These are phyloP conservation scores for Thaleichthys pacificus DNA, from an alignment of 2,797 vertebrate species.

Conservation along the genomic window DNA sequence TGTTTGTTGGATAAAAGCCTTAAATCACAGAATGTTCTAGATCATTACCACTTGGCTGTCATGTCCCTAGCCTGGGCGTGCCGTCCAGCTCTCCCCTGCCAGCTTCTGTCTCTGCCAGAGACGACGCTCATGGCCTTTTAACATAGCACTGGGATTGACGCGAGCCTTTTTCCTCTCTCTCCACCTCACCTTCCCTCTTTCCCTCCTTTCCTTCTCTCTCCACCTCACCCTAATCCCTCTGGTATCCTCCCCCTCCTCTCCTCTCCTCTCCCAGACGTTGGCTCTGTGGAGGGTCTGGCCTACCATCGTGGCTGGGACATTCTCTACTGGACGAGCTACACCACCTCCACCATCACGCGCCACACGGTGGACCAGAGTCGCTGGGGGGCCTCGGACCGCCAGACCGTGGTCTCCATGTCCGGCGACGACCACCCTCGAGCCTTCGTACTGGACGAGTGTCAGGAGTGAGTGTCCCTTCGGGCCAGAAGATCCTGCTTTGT, in stretches of 20 bases:
- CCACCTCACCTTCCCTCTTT: neutral
- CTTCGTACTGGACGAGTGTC: conserved; percentile 95
- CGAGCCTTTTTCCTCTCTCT: neutral
- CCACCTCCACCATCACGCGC: conserved; percentile 94
- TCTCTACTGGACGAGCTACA: conserved; percentile 98
- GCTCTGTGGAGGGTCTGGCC: conserved; percentile 93
- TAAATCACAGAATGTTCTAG: conserved; percentile 51
- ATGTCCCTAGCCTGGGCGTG: conserved; percentile 36
- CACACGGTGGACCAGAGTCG: conserved; percentile 95
- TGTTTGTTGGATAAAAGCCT: conserved; percentile 61
- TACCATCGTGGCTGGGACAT: conserved; percentile 96
- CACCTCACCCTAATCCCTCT: neutral
- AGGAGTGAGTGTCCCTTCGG: conserved; percentile 82
- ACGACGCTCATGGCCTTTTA: conserved; percentile 47
- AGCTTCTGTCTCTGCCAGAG: conserved; percentile 49
- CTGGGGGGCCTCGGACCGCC: conserved; percentile 86
- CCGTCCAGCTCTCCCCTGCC: conserved; percentile 44
- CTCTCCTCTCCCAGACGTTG: conserved; percentile 80
- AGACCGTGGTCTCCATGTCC: conserved; percentile 97
- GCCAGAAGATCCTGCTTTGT: neutral
- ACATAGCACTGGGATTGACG: conserved; percentile 47
- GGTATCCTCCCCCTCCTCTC: neutral
- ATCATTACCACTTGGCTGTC: conserved; percentile 57
- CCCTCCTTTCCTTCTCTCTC: neutral
- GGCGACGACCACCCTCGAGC: conserved; percentile 95